These are phyloP conservation scores for Oceanodroma tethys DNA, from an alignment of 2,113 vertebrate genomes.

Conservation along the genomic window DNA sequence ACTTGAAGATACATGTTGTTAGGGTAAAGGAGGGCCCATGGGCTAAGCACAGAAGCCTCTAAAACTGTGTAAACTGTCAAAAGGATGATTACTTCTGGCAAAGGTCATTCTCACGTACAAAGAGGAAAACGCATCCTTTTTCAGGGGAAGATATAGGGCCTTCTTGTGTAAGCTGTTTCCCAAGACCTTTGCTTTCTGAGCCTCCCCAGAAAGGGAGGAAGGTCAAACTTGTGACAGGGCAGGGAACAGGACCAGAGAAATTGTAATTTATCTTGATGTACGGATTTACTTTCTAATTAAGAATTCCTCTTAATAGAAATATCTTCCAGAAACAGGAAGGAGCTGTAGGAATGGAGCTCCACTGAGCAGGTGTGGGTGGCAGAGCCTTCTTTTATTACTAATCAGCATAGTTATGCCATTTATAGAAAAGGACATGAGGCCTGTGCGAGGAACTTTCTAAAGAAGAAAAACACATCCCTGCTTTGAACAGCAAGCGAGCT, in stretches of 20 bases:
- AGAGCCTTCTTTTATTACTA: conserved; percentile 61
- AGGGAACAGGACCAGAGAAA: background rate
- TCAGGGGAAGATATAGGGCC: background rate
- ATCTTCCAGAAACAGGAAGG: conserved; percentile 5
- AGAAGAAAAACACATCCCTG: background rate
- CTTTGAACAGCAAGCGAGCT: background rate
- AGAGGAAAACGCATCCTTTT: background rate
- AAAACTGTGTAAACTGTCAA: background rate
- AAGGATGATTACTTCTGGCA: background rate
- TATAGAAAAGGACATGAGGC: conserved; percentile 56
- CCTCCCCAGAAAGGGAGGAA: background rate
- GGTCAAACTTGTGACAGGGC: background rate
- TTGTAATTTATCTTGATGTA: background rate
- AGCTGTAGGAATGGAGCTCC: conserved; percentile 13
- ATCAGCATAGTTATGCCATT: conserved; percentile 54
- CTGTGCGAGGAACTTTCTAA: background rate
- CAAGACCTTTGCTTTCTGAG: background rate
- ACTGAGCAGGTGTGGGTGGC: conserved; percentile 58
- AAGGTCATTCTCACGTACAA: background rate
- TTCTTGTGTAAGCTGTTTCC: background rate
- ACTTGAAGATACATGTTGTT: background rate
- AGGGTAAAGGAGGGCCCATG: background rate
- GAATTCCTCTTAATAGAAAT: background rate
- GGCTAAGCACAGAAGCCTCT: background rate
- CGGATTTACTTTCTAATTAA: background rate